A percentile compares a stretch with the other conserved stretches of the same genome.
phyloP scores from a whole-genome alignment of 2,113 vertebrate species.

The Alligator mississippiensis region DNA sequence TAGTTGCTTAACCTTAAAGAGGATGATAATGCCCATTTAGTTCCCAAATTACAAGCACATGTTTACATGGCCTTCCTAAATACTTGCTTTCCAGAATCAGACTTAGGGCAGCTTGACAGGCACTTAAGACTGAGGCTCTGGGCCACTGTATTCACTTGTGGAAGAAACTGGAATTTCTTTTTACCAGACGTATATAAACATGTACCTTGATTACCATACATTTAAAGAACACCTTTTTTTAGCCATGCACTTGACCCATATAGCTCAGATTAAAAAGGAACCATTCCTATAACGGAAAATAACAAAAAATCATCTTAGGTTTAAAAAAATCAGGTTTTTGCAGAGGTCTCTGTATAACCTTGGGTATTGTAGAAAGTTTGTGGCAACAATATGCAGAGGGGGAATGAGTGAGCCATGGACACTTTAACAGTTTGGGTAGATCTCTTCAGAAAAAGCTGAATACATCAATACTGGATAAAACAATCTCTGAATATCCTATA shows the following conservation, averaged over 20 bases:
- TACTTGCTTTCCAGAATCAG: slow-evolving; percentile 21
- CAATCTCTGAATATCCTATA: not conserved
- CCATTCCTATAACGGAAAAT: not conserved
- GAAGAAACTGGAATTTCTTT: not conserved
- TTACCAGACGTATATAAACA: rapidly evolving
- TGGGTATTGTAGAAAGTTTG: not conserved
- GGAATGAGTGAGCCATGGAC: not conserved
- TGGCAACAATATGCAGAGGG: slow-evolving; percentile 2
- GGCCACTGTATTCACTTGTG: not conserved
- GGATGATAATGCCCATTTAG: not conserved
- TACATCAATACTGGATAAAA: not conserved
- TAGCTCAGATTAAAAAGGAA: not conserved
- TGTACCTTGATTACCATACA: not conserved
- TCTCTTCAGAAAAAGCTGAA: not conserved
- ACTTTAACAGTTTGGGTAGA: not conserved
- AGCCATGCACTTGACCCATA: not conserved
- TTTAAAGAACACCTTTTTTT: slow-evolving; percentile 54
- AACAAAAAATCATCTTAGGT: not conserved
- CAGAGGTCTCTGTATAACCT: not conserved
- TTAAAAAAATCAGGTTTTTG: not conserved
- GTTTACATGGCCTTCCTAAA: slow-evolving; percentile 5
- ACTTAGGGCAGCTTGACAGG: slow-evolving; percentile 9
- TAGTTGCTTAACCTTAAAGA: not conserved
- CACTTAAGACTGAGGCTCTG: not conserved
- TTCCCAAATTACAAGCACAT: not conserved